Conservation (phyloP, 2,888 invertebrate species). For the Pardosa pseudoannulata region DNA sequence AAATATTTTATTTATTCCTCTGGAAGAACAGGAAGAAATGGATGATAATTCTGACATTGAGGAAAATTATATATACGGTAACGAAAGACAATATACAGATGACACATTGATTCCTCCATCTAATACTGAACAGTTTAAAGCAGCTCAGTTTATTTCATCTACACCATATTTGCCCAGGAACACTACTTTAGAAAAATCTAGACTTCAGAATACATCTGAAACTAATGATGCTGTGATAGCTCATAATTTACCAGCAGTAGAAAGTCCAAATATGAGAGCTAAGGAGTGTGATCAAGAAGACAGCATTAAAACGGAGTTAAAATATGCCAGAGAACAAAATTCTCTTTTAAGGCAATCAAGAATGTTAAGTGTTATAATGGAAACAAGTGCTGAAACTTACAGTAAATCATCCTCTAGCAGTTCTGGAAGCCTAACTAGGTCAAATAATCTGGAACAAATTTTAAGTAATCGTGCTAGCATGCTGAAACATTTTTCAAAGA, state of each 20-base stretch:
- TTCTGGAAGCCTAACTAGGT: conserved; percentile 40
- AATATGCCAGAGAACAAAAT: too few relatives aligned
- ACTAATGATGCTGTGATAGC: too few relatives aligned
- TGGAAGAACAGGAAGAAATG: conserved; percentile 80
- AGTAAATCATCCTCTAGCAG: conserved; percentile 69
- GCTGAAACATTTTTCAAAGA: conserved; percentile 18
- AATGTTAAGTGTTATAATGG: conserved; percentile 72
- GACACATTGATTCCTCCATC: conserved; percentile 66
- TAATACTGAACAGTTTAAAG: conserved; percentile 70
- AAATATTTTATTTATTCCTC: conserved; percentile 69
- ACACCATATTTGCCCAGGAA: conserved; percentile 64
- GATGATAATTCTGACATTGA: conserved; percentile 6
- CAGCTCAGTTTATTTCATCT: conserved; percentile 69
- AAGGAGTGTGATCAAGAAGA: too few relatives aligned
- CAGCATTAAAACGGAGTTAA: too few relatives aligned
- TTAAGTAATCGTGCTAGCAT: conserved; percentile 27
- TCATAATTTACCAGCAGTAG: too few relatives aligned
- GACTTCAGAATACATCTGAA: background rate
- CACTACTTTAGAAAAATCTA: background rate
- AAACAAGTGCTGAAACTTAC: conserved; percentile 73
- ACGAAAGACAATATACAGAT: background rate
- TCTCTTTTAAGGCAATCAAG: background rate
- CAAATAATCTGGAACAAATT: conserved; percentile 21
- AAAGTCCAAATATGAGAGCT: too few relatives aligned
- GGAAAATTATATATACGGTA: background rate